These are phyloP conservation scores for Peromyscus leucopus DNA, from an alignment of 2,113 vertebrate species.

Conservation along the genomic window DNA sequence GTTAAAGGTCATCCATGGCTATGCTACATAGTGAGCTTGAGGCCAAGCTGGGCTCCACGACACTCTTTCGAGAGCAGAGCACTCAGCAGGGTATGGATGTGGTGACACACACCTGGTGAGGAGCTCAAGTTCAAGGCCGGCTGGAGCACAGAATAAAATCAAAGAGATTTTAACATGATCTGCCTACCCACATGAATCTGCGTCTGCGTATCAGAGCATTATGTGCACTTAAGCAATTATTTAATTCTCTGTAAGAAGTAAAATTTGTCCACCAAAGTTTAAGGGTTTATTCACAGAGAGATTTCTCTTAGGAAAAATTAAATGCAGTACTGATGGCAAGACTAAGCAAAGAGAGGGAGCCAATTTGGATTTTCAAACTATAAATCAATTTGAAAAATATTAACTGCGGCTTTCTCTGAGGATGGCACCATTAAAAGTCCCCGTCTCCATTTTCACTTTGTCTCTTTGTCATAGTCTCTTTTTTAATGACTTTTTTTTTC, in stretches of 20 bases:
- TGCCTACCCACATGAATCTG: neutral
- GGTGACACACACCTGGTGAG: neutral
- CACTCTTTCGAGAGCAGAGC: too few relatives aligned
- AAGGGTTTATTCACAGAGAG: slow-evolving; percentile 61
- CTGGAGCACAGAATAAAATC: neutral
- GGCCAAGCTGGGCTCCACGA: neutral
- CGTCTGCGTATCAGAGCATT: neutral
- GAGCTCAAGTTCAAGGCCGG: neutral
- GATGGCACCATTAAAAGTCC: slow-evolving; percentile 2
- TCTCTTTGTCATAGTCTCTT: neutral
- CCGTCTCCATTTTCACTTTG: neutral
- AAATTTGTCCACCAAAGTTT: slow-evolving; percentile 56
- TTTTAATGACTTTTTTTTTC: neutral
- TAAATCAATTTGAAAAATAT: slow-evolving; percentile 74
- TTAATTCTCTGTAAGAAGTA: slow-evolving; percentile 6
- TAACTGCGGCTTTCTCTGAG: slow-evolving; percentile 15
- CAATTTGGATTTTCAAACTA: slow-evolving; percentile 66
- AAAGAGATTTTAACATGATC: neutral
- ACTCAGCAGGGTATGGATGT: neutral
- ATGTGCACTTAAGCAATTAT: slow-evolving; percentile 26
- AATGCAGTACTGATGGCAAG: neutral
- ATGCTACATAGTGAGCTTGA: too few relatives aligned
- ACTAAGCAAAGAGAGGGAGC: slow-evolving; percentile 42
- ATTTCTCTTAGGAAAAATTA: slow-evolving; percentile 74
- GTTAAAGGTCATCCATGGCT: neutral